Evolutionary conservation across 53 echinoderm and acorn worm genomes (phyloP).

Genomic region (Actinopyga echinites): DNA sequence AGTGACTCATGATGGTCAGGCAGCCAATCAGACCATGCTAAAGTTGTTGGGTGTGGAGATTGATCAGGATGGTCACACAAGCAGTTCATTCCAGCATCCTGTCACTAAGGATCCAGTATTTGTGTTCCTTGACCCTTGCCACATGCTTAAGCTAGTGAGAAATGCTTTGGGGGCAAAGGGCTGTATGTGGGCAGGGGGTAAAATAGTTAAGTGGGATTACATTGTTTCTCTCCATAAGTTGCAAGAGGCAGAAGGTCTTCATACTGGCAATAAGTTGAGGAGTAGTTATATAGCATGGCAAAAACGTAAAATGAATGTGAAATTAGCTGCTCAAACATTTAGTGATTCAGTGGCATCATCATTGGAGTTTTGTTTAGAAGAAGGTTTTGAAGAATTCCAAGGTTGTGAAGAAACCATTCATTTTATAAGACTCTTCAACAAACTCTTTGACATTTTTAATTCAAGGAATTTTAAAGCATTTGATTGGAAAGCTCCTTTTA

Average conservation of each 20-base stretch:
- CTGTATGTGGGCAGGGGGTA: neutral
- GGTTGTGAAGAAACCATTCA: slow-evolving; percentile 23
- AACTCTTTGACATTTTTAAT: slow-evolving; percentile 18
- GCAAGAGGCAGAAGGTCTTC: neutral
- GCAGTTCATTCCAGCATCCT: neutral
- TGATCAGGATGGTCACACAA: neutral
- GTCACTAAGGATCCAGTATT: neutral
- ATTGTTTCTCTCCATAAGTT: neutral
- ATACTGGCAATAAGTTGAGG: neutral
- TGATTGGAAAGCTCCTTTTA: slow-evolving; percentile 24
- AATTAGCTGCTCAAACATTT: slow-evolving; percentile 37
- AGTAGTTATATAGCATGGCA: slow-evolving; percentile 2
- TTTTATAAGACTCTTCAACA: neutral
- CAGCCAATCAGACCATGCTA: neutral
- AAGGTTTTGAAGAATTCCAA: neutral
- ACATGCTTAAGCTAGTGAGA: neutral
- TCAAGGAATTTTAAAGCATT: slow-evolving; percentile 14
- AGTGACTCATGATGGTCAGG: neutral
- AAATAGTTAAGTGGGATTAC: slow-evolving; percentile 11
- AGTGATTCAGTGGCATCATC: slow-evolving; percentile 13
- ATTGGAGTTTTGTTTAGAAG: slow-evolving; percentile 4
- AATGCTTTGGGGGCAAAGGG: neutral
- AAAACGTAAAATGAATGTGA: neutral
- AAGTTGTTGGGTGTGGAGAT: neutral
- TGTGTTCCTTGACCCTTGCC: neutral